A percentile compares a stretch with the other conserved stretches of the same genome.
phyloP scores from a whole-genome alignment of 1,140 invertebrate species.

The Homarus americanus region DNA sequence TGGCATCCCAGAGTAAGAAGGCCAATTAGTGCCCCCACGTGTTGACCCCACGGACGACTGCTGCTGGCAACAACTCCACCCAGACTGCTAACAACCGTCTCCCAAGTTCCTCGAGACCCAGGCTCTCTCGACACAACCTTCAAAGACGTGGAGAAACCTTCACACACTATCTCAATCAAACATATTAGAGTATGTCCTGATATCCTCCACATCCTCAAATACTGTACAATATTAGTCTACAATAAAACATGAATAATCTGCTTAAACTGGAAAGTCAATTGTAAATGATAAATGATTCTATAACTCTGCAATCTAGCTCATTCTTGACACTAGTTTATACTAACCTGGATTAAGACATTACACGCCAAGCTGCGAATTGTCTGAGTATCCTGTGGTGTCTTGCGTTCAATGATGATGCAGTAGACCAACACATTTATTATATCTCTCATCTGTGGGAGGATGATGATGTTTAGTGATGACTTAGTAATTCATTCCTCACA shows the following conservation, averaged over 20 bases:
- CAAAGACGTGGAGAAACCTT: not conserved
- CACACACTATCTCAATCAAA: no score
- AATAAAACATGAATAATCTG: no score
- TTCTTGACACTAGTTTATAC: no score
- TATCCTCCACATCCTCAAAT: no score
- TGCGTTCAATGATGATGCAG: slow-evolving; percentile 72
- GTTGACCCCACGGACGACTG: slow-evolving; percentile 71
- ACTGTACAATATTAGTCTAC: no score
- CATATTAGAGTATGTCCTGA: no score
- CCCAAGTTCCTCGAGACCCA: slow-evolving; percentile 66
- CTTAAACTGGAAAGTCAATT: no score
- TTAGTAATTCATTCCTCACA: no score
- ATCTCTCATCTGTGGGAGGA: slow-evolving; percentile 73
- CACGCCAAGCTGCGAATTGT: slow-evolving; percentile 69
- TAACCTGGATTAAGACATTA: slow-evolving; percentile 67
- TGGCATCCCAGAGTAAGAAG: slow-evolving; percentile 65
- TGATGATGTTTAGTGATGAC: no score
- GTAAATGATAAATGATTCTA: no score
- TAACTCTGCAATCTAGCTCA: no score
- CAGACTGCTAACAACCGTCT: slow-evolving; percentile 70
- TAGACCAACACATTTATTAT: slow-evolving; percentile 72
- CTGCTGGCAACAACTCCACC: slow-evolving; percentile 71
- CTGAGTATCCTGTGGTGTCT: slow-evolving; percentile 68
- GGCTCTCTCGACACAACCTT: slow-evolving; percentile 61
- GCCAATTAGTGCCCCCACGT: slow-evolving; percentile 72